Base-by-base conservation (phyloP, 2,113 vertebrate genomes). In the Canis aureus region DNA sequence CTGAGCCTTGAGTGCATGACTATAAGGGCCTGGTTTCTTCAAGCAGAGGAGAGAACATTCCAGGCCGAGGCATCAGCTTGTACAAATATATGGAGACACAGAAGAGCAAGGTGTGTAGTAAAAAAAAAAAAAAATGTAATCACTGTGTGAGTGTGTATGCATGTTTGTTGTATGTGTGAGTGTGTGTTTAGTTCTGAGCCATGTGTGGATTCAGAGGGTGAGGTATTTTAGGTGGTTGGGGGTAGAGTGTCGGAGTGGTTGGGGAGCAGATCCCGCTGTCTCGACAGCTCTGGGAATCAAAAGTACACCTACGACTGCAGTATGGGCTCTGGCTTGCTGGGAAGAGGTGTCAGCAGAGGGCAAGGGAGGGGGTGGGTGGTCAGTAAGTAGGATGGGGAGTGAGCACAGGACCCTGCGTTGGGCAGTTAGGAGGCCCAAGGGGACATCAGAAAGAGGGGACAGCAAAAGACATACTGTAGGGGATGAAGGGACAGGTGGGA, bases 251-350 rank as follows among this genome's bases (percentile, higher is more conserved):
- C 2, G 20, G 4, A 1, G 10, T 10, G n/a, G 35, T 19, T 32
- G 1, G 0, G 11, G 32, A 23, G 67, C 43, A 3, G 1, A 4
- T 5, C 53, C 8, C 1, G 4, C 22, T 8, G 19, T 17, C 4
- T 22, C 51, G 6, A 11, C 32, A 32, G 32, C 53, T 62, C 62
- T 71, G 55, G 23, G 94, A 57, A 32, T 78, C 29, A 3, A 53
- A 83, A 76, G 11, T 38, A 35, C 38, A 3, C 12, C 27, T 11
- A 13, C 25, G 32, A 60, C 60, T 79, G 74, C 57, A 25, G 3
- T 27, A 32, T 38, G 69, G 29, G n/a, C 80, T 13, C 10, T 0
- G 2, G 49, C 29, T 73, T 38, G 38, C 32, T 15, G 19, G 73
- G 38, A 19, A 53, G 38, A 1, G 0, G 19, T n/a, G 49, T 3